Evolutionary conservation across 2,113 vertebrate species (phyloP).

Genomic region (Arizona elegans): DNA sequence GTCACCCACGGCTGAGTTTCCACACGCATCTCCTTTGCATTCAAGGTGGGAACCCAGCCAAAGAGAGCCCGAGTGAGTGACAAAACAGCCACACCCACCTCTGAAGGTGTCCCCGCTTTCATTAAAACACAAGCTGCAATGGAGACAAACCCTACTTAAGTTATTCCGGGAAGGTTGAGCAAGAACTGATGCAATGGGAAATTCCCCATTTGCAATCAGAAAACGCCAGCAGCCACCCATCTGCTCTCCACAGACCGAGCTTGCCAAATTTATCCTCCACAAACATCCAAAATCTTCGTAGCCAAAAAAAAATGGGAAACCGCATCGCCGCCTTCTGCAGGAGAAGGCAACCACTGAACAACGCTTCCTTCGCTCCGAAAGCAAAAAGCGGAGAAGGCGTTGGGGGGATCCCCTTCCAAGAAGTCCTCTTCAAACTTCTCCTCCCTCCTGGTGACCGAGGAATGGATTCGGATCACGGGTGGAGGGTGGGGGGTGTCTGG

Average conservation of each 20-base stretch:
- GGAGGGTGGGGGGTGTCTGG: neutral
- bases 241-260: neutral
- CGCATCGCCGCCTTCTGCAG: accelerated
- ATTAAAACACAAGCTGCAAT: neutral
- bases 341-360: neutral
- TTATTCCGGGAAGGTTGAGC: neutral
- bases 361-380: neutral
- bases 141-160: neutral
- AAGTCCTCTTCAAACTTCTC: neutral
- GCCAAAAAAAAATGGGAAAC: neutral
- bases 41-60: neutral
- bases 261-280: neutral
- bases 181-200: neutral
- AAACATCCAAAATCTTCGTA: neutral
- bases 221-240: neutral
- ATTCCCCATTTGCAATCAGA: neutral
- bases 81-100: no score
- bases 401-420: neutral
- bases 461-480: neutral
- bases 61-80: neutral
- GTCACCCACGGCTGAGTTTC: neutral
- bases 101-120: neutral
- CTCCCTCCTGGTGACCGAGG: neutral
- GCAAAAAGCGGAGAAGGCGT: neutral
- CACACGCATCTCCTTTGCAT: neutral